Percentiles rank a stretch among this genome's conserved stretches.
These are phyloP conservation scores for Sebastes itinus DNA, from an alignment of 2,797 vertebrate genomes.

Conservation along the genomic window DNA sequence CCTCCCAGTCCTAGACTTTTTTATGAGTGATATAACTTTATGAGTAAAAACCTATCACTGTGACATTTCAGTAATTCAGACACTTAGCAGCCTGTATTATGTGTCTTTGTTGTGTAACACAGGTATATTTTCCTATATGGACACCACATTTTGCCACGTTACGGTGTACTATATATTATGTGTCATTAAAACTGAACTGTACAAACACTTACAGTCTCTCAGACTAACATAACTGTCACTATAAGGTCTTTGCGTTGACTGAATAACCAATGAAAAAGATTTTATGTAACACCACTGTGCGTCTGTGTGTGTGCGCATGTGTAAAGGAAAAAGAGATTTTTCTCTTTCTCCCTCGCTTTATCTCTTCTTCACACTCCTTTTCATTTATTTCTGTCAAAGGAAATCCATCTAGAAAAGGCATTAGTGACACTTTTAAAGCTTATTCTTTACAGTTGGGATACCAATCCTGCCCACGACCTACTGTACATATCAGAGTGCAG, in stretches of 20 bases:
- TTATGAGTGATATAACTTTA: slow-evolving; percentile 50
- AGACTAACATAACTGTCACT: neutral
- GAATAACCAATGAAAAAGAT: neutral
- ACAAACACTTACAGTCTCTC: slow-evolving; percentile 5
- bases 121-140: slow-evolving; percentile 29
- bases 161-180: slow-evolving; percentile 1
- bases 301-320: neutral
- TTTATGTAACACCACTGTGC: slow-evolving; percentile 9
- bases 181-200: slow-evolving; percentile 55
- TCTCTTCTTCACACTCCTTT: neutral
- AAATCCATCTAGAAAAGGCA: slow-evolving; percentile 4
- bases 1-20: slow-evolving; percentile 30
- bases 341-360: neutral
- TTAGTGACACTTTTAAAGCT: slow-evolving; percentile 7
- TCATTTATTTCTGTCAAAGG: neutral
- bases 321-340: neutral
- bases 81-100: neutral
- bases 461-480: neutral
- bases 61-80: slow-evolving; percentile 50
- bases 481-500: slow-evolving; percentile 8
- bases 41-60: slow-evolving; percentile 30
- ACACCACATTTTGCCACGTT: neutral
- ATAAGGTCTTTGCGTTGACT: neutral
- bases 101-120: slow-evolving; percentile 3
- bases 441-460: neutral